These are phyloP conservation scores for Mythimna pallens DNA, from an alignment of 2,888 invertebrate genomes.

Conservation along the genomic window DNA sequence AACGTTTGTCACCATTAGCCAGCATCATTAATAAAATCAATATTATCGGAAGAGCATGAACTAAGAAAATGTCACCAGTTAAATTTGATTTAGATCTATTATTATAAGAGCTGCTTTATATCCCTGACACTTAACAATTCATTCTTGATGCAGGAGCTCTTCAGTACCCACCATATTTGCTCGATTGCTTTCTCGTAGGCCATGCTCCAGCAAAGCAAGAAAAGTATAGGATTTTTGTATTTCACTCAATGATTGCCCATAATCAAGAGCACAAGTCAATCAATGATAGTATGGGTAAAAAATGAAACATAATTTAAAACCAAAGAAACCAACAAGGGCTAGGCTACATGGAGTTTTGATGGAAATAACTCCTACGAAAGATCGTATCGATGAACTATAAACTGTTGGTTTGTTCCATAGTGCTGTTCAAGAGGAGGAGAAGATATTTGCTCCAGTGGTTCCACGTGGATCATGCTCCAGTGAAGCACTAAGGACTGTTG, in stretches of 20 bases:
- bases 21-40: too few species aligned
- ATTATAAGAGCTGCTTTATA: not conserved
- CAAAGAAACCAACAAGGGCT: not conserved
- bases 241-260: constrained; percentile 61
- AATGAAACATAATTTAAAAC: not conserved
- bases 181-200: constrained; percentile 68
- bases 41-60: not conserved
- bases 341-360: not conserved
- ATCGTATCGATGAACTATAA: not conserved
- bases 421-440: not conserved
- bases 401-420: not conserved
- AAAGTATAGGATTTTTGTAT: constrained; percentile 51
- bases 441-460: constrained; percentile 52
- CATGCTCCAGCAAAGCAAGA: constrained; percentile 75
- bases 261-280: not conserved
- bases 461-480: constrained; percentile 78
- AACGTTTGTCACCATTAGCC: not conserved
- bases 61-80: not conserved
- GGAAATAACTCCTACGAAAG: not conserved
- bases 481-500: constrained; percentile 68
- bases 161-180: constrained; percentile 29
- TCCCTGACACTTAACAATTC: not conserved
- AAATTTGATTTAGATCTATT: not conserved
- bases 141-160: not conserved
- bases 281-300: not conserved